These are phyloP conservation scores for Pelecanus crispus DNA, from an alignment of 2,113 vertebrate species.

Conservation along the genomic window DNA sequence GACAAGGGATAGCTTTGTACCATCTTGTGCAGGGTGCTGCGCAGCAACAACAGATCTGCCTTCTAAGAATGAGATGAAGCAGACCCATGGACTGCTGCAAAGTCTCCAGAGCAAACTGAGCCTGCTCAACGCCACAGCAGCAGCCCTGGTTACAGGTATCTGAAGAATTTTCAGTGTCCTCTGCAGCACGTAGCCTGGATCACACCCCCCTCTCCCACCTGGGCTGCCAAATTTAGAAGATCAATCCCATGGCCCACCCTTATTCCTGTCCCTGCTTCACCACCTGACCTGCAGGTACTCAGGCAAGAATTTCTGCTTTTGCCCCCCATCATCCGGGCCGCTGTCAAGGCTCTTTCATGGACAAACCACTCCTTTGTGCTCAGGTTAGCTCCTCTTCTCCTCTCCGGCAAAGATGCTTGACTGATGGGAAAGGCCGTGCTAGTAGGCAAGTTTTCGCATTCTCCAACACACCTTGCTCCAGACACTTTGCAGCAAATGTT, in stretches of 20 bases:
- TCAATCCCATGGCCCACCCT: background rate
- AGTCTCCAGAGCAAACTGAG: background rate
- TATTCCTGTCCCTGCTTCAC: background rate
- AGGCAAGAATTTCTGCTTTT: background rate
- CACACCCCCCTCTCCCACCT: background rate
- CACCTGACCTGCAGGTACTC: background rate
- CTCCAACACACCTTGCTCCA: background rate
- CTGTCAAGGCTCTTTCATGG: background rate
- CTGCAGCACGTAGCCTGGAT: fast-evolving
- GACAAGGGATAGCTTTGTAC: background rate
- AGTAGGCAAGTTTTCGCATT: background rate
- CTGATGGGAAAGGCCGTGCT: background rate
- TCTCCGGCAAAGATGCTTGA: fast-evolving
- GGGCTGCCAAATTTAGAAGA: background rate
- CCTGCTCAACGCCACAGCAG: background rate
- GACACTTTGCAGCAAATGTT: background rate
- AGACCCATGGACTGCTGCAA: background rate
- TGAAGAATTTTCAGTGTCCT: background rate
- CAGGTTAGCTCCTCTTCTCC: background rate
- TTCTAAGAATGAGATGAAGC: background rate
- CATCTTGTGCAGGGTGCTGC: background rate
- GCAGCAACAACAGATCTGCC: background rate
- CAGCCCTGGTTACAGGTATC: background rate
- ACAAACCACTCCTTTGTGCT: background rate
- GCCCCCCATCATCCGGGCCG: background rate